These are phyloP conservation scores for Sorex araneus DNA, from an alignment of 2,113 vertebrate species.

Conservation along the genomic window DNA sequence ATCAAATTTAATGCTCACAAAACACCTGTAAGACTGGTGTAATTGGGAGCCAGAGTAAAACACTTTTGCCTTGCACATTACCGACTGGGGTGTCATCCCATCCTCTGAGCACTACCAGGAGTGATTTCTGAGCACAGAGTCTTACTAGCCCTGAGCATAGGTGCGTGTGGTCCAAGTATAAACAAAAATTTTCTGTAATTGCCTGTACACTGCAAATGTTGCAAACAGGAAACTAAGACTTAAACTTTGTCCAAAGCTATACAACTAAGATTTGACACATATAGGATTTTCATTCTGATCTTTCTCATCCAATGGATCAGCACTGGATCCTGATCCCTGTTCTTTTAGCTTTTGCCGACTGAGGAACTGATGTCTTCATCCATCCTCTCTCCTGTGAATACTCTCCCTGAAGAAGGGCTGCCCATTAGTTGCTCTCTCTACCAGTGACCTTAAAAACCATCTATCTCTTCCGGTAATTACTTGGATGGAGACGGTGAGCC, in stretches of 20 bases:
- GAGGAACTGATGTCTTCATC: slow-evolving; percentile 79
- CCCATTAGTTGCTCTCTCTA: slow-evolving; percentile 74
- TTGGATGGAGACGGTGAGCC: slow-evolving; percentile 80
- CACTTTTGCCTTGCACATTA: no score
- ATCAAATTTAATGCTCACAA: background rate
- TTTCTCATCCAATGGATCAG: background rate
- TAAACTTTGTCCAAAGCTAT: background rate
- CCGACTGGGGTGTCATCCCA: no score
- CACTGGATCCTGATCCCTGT: background rate
- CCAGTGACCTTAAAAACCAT: slow-evolving; percentile 78
- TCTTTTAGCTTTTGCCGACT: slow-evolving; percentile 32
- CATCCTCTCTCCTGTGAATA: slow-evolving; percentile 40
- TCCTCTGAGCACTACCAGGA: no score
- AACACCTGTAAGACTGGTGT: background rate
- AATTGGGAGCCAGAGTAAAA: no score
- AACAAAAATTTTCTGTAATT: no score
- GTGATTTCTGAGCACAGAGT: no score
- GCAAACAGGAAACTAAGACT: slow-evolving; percentile 2
- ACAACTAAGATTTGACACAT: background rate
- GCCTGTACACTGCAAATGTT: background rate
- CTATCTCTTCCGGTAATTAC: slow-evolving; percentile 82
- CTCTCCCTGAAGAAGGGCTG: slow-evolving; percentile 74
- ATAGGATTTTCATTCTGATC: slow-evolving; percentile 49
- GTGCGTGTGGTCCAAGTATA: no score
- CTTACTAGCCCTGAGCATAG: no score